Evolutionary conservation across 2,888 invertebrate species (phyloP).

Genomic region (Melipona bicolor): DNA sequence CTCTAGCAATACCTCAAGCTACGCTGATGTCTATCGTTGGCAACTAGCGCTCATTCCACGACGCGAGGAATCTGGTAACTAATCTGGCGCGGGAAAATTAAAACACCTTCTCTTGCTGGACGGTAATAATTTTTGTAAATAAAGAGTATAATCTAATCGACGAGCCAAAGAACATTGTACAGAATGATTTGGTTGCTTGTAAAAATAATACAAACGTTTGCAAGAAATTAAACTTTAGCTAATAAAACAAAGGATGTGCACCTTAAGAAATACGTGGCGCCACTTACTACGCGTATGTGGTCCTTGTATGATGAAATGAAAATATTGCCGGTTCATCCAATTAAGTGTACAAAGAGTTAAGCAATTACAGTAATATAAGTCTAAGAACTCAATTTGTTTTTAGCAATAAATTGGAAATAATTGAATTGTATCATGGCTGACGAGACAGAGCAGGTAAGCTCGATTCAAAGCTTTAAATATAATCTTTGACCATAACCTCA

Average conservation of each 20-base stretch:
- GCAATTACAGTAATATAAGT: not conserved
- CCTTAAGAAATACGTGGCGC: conserved; percentile 29
- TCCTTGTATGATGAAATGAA: conserved; percentile 16
- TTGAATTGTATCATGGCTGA: conserved; percentile 76
- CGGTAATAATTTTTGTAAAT: too few species aligned
- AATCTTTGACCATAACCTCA: conserved; percentile 38
- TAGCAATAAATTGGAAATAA: conserved; percentile 1
- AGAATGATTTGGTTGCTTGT: not conserved
- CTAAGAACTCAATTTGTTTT: not conserved
- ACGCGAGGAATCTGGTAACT: not conserved
- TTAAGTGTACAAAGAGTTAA: not conserved
- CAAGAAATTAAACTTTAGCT: not conserved
- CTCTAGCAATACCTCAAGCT: conserved; percentile 53
- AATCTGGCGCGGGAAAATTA: conserved; percentile 28
- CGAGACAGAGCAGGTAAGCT: conserved; percentile 79
- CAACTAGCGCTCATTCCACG: conserved; percentile 11
- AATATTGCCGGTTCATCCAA: conserved; percentile 20
- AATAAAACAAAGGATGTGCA: not conserved
- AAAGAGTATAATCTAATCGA: not conserved
- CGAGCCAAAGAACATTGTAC: too few species aligned
- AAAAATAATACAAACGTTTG: not conserved
- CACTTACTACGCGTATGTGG: conserved; percentile 10
- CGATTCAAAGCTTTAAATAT: not conserved
- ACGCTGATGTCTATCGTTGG: conserved; percentile 32
- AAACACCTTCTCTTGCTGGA: not conserved